Conservation (phyloP, 2,113 vertebrate species). For the Alexandromys fortis region DNA sequence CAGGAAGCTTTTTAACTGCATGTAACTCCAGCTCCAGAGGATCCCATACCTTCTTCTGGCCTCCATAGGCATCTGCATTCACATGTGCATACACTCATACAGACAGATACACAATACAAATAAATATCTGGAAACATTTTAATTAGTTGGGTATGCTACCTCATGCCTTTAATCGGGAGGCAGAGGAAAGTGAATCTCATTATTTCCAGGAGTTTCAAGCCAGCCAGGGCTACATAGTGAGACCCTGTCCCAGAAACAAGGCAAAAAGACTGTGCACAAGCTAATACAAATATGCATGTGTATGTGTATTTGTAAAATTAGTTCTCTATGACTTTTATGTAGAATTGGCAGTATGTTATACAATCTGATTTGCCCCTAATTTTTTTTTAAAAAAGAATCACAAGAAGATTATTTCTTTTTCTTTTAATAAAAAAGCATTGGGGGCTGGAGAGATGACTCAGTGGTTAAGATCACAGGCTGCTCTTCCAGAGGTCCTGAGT, state of each 20-base stretch:
- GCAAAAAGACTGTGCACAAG: not conserved
- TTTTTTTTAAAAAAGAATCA: not conserved
- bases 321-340: not conserved
- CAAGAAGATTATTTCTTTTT: not conserved
- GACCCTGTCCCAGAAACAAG: not conserved
- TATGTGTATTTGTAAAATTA: not conserved
- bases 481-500: too few species aligned
- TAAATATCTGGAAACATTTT: not conserved
- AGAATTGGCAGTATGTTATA: not conserved
- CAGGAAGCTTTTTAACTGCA: not conserved
- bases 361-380: not conserved
- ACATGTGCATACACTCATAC: not conserved
- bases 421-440: not conserved
- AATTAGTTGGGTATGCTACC: not conserved
- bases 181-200: not conserved
- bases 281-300: not conserved
- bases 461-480: too few species aligned
- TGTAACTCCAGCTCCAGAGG: not conserved
- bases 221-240: not conserved
- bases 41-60: not conserved
- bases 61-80: not conserved
- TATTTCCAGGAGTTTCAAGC: not conserved
- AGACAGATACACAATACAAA: not conserved
- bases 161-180: not conserved
- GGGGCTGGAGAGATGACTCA: not conserved